Evolutionary conservation across 2,888 invertebrate genomes (phyloP), one percentile per base, ranked within the genome.

Genomic region (Ochropleura leucogaster): DNA sequence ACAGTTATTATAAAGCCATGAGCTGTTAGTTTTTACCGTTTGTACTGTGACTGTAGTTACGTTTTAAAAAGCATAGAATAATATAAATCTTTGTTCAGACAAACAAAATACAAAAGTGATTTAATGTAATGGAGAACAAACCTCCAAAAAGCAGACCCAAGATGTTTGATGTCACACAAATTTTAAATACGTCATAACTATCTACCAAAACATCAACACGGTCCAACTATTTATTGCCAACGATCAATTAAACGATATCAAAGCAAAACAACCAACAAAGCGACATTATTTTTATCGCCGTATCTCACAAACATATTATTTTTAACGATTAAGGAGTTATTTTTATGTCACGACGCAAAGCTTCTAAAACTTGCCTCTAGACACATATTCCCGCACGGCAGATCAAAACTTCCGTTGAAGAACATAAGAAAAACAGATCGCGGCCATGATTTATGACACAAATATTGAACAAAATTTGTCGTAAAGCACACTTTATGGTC

Each of bases 401-500:
- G 88, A 87, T 89, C 88, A 88, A 90, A 2, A 93, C 92, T 91
- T 92, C 93, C 91, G 91, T 87, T 81, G 76, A 82, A 77, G 78
- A 86, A 69, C 83, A 85, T 85, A 82, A 86, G 84, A 90, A 91
- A 93, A 93, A 91, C 93, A 93, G 93, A 94, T 92, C 92, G 92
- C 88, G 87, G 85, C 53, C 57, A 79, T 92, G 93, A 94, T 95
- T 94, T 94, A 95, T 90, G 88, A 89, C 86, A 90, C 90, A 93
- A 94, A 94, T 93, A 93, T 94, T 93, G 92, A 90, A 94, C 92
- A 88, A 90, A 93, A 92, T 94, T 93, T 93, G 93, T 95, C 94
- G 91, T 95, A 94, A 95, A 94, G 80, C 86, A 82, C 82, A 79
- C 77, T 93, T 94, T 94, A 94, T 90, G 88, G 89, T 84, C 82